These are phyloP conservation scores for Mandrillus leucophaeus DNA, from an alignment of 2,113 vertebrate genomes.

Conservation along the genomic window DNA sequence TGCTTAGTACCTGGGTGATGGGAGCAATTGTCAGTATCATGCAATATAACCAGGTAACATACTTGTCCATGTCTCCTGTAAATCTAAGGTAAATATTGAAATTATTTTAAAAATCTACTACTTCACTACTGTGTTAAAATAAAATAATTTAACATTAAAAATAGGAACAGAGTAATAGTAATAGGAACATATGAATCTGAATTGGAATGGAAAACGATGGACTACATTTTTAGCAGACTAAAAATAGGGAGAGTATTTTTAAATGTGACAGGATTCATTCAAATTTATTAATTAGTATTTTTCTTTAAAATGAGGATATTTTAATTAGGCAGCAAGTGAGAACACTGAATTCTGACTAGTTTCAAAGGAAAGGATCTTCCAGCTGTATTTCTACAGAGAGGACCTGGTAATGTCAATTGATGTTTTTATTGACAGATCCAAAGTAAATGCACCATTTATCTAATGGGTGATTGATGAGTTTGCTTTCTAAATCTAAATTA, in stretches of 20 bases:
- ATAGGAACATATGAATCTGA: not conserved
- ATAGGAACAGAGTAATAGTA: no score
- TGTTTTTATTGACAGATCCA: not conserved
- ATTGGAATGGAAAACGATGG: not conserved
- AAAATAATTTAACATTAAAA: no score
- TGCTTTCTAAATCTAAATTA: not conserved
- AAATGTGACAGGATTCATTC: not conserved
- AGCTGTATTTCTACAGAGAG: not conserved
- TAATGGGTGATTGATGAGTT: conserved; percentile 15
- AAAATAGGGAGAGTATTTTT: not conserved
- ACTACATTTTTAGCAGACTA: not conserved
- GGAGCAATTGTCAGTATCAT: no score
- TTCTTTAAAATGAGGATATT: conserved; percentile 36
- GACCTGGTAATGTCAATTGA: not conserved
- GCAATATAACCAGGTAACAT: no score
- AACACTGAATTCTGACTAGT: not conserved
- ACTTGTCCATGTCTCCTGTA: no score
- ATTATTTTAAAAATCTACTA: no score
- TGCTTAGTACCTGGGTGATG: no score
- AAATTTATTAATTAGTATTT: not conserved
- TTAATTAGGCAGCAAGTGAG: not conserved
- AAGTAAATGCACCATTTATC: conserved; percentile 33
- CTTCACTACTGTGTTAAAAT: no score
- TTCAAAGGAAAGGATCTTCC: not conserved
- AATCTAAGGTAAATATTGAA: no score